phyloP scores from a whole-genome alignment of 2,888 invertebrate genomes.

The Villa cingulata region DNA sequence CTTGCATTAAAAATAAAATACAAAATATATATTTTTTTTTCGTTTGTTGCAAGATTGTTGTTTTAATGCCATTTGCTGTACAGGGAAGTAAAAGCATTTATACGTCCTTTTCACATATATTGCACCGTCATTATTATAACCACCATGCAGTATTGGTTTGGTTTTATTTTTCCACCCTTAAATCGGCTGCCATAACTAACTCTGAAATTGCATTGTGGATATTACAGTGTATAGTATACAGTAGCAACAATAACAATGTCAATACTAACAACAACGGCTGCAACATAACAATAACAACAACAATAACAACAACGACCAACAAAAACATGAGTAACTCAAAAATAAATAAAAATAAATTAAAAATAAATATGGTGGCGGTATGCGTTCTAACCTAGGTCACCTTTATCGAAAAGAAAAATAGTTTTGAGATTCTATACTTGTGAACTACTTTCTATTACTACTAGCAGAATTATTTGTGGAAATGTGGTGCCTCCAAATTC shows the following conservation, averaged over 20 bases:
- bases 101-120: neutral
- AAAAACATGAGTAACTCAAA: no score
- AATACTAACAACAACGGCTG: no score
- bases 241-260: no score
- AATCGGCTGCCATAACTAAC: slow-evolving; percentile 7
- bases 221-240: no score
- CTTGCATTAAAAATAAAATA: slow-evolving; percentile 8
- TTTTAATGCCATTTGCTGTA: neutral
- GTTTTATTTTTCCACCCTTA: neutral
- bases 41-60: slow-evolving; percentile 2
- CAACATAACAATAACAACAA: no score
- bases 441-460: no score
- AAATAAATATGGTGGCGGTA: neutral
- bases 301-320: no score
- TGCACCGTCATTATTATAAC: neutral
- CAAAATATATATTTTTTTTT: neutral
- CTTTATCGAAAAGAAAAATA: neutral
- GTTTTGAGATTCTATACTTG: no score
- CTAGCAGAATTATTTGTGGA: no score
- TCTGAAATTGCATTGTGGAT: neutral
- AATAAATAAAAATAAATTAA: neutral
- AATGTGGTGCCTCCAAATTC: no score
- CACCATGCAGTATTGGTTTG: no score
- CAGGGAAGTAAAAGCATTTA: neutral
- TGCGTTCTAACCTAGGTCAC: slow-evolving; percentile 1